Percentiles rank a stretch among this genome's conserved stretches.
Conservation (phyloP, 1,140 invertebrate genomes). For the Trialeurodes vaporariorum region DNA sequence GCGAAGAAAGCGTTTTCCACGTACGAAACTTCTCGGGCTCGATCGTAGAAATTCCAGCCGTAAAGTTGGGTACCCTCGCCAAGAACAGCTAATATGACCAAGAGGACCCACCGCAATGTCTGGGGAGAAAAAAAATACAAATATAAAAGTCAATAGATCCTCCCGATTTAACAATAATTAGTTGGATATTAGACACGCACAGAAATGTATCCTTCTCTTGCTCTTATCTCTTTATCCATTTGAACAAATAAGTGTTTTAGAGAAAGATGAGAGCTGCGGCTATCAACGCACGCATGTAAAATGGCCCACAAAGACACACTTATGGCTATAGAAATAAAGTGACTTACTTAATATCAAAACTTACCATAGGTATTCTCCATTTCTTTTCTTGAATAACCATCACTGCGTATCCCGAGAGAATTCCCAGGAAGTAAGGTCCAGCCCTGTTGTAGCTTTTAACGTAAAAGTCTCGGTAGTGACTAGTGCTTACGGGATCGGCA, state of each 20-base stretch:
- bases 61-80: background rate
- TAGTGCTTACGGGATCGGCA: background rate
- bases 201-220: too few species aligned
- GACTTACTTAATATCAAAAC: background rate
- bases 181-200: too few species aligned
- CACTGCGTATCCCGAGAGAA: conserved; percentile 48
- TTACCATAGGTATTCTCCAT: conserved; percentile 35
- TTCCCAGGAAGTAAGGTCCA: conserved; percentile 48
- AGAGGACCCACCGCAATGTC: background rate
- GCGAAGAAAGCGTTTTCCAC: background rate
- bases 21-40: background rate
- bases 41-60: background rate
- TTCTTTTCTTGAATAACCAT: conserved; percentile 45
- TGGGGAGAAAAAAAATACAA: too few species aligned
- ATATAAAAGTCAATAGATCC: too few species aligned
- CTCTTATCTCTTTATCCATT: too few species aligned
- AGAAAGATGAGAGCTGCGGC: too few species aligned
- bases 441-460: conserved; percentile 59
- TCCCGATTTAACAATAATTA: too few species aligned
- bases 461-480: conserved; percentile 35
- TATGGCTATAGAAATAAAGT: too few species aligned
- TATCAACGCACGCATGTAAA: too few species aligned
- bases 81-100: background rate
- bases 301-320: too few species aligned
- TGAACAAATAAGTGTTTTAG: too few species aligned